Percentiles rank a stretch among this genome's conserved stretches.
Conservation (phyloP, 1,140 invertebrate species). For the Neodiprion lecontei region DNA sequence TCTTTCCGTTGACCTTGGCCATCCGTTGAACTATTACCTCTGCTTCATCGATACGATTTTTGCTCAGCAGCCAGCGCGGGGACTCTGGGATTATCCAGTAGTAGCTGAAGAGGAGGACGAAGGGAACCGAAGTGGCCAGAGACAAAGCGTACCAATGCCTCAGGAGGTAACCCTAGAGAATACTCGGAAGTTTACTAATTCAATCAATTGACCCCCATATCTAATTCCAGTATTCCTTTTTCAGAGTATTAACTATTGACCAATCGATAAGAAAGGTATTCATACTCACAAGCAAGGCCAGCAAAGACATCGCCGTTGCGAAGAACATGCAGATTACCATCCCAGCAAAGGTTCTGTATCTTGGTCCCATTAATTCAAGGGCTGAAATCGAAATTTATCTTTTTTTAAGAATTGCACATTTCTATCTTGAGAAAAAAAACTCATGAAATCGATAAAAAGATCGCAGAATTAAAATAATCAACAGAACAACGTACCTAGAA, state of each 20-base stretch:
- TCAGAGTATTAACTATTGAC: neutral
- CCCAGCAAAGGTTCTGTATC: conserved; percentile 71
- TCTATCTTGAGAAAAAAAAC: too few relatives aligned
- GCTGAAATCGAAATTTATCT: conserved; percentile 40
- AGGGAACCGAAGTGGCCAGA: conserved; percentile 73
- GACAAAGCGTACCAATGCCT: conserved; percentile 73
- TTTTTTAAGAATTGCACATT: too few relatives aligned
- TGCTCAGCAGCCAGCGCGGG: conserved; percentile 71
- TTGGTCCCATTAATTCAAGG: conserved; percentile 73
- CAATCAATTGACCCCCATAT: too few relatives aligned
- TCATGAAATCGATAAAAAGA: too few relatives aligned
- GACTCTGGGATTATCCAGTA: conserved; percentile 74
- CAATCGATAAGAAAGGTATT: conserved; percentile 8
- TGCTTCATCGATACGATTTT: conserved; percentile 67
- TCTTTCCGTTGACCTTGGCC: conserved; percentile 65
- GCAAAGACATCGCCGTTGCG: conserved; percentile 70
- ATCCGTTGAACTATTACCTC: conserved; percentile 66
- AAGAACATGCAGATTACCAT: conserved; percentile 75
- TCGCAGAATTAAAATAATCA: conserved; percentile 6
- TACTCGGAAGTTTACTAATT: conserved; percentile 15
- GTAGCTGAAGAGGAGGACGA: conserved; percentile 69
- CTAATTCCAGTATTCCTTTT: neutral
- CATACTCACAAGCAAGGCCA: conserved; percentile 65
- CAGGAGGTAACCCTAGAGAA: conserved; percentile 62
- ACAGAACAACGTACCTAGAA: conserved; percentile 60